These are phyloP conservation scores for Haplochromis burtoni DNA, from an alignment of 2,113 vertebrate species.

Conservation along the genomic window DNA sequence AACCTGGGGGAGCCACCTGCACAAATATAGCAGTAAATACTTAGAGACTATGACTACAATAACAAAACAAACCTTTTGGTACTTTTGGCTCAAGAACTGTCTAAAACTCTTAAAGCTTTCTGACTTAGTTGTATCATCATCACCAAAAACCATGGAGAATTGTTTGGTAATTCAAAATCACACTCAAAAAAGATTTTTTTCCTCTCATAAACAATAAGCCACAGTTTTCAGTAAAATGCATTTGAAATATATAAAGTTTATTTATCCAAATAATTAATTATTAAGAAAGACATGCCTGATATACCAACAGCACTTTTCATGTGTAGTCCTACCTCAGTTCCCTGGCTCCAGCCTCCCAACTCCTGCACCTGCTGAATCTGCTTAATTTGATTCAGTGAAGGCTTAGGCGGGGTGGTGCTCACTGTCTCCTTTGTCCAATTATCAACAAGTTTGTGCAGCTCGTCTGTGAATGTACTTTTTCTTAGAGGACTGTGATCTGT, in stretches of 20 bases:
- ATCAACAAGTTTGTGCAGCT: constrained; percentile 88
- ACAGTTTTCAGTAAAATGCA: background rate
- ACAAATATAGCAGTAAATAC: background rate
- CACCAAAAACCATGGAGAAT: background rate
- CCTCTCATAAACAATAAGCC: accelerated
- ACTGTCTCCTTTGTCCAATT: constrained; percentile 85
- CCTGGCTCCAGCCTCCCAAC: constrained; percentile 76
- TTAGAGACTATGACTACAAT: background rate
- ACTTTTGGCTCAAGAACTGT: background rate
- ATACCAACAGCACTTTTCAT: background rate
- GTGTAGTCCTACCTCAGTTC: constrained; percentile 69
- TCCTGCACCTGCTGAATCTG: constrained; percentile 85
- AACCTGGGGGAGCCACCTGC: constrained; percentile 54
- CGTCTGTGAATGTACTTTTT: constrained; percentile 89
- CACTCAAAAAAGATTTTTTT: background rate
- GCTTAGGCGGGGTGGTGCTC: constrained; percentile 71
- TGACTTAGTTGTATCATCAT: background rate
- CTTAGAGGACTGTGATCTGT: constrained; percentile 67
- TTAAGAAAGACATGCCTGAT: accelerated
- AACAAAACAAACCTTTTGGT: background rate
- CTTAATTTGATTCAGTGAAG: constrained; percentile 88
- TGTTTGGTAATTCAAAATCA: background rate
- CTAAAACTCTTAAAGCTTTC: background rate
- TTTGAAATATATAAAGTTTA: background rate
- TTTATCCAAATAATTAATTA: background rate